These are phyloP conservation scores for Peromyscus maniculatus DNA, from an alignment of 2,113 vertebrate genomes.

Conservation along the genomic window DNA sequence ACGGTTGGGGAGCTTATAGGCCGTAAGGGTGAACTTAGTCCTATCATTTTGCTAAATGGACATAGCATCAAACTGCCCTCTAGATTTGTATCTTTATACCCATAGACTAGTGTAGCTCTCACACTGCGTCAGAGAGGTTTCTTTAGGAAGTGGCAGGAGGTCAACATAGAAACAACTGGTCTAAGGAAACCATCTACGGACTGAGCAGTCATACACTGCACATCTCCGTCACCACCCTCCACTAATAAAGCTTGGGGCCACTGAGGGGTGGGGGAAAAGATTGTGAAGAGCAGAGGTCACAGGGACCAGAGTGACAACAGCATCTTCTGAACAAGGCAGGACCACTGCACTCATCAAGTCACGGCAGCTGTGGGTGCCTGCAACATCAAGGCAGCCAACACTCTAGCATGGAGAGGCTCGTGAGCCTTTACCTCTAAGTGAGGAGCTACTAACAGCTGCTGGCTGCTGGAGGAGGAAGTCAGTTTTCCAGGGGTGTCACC, in stretches of 20 bases:
- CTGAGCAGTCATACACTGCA: background rate
- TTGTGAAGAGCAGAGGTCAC: background rate
- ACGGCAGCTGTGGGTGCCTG: background rate
- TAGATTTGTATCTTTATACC: background rate
- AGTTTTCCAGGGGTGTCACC: background rate
- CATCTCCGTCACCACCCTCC: background rate
- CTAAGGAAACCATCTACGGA: background rate
- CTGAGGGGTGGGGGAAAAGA: background rate
- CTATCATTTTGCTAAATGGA: background rate
- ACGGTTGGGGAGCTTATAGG: background rate
- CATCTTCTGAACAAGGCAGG: background rate
- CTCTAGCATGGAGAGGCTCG: background rate
- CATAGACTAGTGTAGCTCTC: background rate
- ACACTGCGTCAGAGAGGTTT: background rate
- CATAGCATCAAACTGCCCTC: background rate
- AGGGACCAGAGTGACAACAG: background rate
- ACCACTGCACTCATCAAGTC: background rate
- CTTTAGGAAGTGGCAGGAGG: background rate
- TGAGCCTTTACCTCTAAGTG: background rate
- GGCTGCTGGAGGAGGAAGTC: background rate
- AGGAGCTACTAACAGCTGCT: background rate
- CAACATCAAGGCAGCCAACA: background rate
- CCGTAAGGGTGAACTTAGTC: background rate
- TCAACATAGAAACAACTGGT: background rate
- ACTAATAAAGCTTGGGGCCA: background rate